Conservation (phyloP, 2,888 invertebrate genomes). For the Megastigmus dorsalis region DNA sequence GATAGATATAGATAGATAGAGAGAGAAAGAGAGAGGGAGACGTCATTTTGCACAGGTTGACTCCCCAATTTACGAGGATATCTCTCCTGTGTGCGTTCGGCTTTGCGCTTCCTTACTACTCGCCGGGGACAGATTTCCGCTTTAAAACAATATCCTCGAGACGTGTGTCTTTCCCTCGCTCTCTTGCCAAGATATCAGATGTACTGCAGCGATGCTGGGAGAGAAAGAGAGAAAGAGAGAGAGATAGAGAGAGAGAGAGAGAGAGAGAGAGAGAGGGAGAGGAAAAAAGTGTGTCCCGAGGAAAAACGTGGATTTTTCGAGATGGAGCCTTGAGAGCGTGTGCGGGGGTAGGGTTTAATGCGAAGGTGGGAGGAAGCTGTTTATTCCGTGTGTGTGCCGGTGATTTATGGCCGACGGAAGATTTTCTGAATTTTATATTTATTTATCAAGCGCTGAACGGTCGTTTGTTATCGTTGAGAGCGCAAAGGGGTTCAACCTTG, state of each 20-base stretch:
- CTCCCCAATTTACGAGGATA: constrained; percentile 66
- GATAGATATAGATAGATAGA: neutral
- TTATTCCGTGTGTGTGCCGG: too few species aligned
- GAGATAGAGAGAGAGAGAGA: constrained; percentile 9
- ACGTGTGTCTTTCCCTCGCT: constrained; percentile 8
- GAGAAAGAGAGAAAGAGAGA: neutral
- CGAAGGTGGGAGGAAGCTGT: too few species aligned
- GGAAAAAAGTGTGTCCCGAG: too few species aligned
- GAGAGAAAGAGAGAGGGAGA: constrained; percentile 4
- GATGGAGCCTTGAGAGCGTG: too few species aligned
- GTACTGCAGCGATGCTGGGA: constrained; percentile 1
- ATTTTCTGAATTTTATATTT: too few species aligned
- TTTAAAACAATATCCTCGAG: constrained; percentile 71
- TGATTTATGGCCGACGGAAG: too few species aligned
- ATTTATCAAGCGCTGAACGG: too few species aligned
- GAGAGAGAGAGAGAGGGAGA: constrained; percentile 42
- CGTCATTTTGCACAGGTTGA: constrained; percentile 57
- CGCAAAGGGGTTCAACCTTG: too few species aligned
- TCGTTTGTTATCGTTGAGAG: too few species aligned
- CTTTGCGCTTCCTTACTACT: constrained; percentile 58
- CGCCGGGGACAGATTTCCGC: constrained; percentile 70
- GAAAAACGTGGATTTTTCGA: too few species aligned
- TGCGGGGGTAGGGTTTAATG: too few species aligned
- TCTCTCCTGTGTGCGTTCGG: constrained; percentile 52
- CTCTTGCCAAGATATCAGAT: constrained; percentile 29